phyloP scores from a whole-genome alignment of 2,797 vertebrate genomes.

The Hydrophis major region DNA sequence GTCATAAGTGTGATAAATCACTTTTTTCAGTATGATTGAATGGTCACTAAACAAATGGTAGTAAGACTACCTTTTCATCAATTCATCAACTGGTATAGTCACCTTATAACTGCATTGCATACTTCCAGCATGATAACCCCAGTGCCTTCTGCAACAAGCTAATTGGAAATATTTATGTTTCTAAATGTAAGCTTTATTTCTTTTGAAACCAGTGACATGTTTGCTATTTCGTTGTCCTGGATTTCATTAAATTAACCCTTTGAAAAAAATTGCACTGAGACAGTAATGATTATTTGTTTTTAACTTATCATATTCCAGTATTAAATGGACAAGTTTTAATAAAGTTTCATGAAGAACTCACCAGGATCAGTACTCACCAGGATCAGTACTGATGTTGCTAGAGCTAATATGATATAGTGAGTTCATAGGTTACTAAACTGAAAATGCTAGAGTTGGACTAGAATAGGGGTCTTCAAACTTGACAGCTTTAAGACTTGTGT shows the following conservation, averaged over 20 bases:
- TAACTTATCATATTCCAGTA: not conserved
- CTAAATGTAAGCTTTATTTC: not conserved
- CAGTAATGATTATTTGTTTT: not conserved
- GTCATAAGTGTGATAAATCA: not conserved
- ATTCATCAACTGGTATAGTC: not conserved
- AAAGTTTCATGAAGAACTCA: constrained; percentile 13
- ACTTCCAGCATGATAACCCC: not conserved
- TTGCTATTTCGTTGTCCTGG: not conserved
- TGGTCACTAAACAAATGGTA: not conserved
- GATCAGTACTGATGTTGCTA: not conserved
- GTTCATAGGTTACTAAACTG: not conserved
- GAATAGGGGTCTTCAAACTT: too few species aligned
- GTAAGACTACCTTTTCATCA: not conserved
- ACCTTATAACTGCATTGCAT: not conserved
- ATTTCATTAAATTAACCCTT: not conserved
- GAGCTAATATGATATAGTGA: not conserved
- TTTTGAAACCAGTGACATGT: not conserved
- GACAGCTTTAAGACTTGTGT: too few species aligned
- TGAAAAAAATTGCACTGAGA: not conserved
- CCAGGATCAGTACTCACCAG: not conserved
- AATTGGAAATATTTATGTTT: not conserved
- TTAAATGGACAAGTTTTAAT: not conserved
- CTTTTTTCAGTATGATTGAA: not conserved
- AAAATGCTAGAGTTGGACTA: not conserved
- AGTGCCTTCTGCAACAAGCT: not conserved